Evolutionary conservation across 2,113 vertebrate species (phyloP).

Genomic region (Peucedramus taeniatus): DNA sequence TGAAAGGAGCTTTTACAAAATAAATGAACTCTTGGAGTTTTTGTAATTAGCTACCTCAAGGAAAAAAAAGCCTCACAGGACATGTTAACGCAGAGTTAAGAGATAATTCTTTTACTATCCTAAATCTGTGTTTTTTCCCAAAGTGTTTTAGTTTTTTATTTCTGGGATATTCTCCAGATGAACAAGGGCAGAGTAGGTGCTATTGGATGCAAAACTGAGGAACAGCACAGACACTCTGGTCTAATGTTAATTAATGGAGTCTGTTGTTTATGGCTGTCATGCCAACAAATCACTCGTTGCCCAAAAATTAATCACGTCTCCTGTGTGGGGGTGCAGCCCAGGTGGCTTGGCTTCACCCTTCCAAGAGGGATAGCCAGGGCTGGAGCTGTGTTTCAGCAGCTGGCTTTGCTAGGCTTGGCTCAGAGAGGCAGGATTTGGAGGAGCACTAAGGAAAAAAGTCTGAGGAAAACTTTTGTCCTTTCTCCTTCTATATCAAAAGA

Average conservation of each 20-base stretch:
- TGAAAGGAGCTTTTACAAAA: constrained; percentile 1
- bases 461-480: neutral
- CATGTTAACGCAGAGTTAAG: neutral
- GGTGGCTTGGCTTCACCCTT: constrained; percentile 4
- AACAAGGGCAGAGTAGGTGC: neutral
- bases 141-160: neutral
- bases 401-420: neutral
- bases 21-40: constrained; percentile 9
- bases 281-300: constrained; percentile 33
- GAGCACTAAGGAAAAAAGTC: neutral
- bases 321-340: neutral
- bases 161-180: neutral
- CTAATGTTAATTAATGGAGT: constrained; percentile 33
- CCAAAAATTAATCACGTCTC: constrained; percentile 38
- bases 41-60: constrained; percentile 7
- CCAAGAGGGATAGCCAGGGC: neutral
- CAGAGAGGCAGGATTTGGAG: neutral
- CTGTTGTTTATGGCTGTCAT: constrained; percentile 40
- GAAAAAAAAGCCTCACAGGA: neutral
- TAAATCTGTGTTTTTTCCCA: neutral
- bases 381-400: neutral
- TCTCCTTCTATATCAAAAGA: neutral
- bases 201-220: neutral
- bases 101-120: neutral
- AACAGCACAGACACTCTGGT: neutral